A percentile compares a stretch with the other conserved stretches of the same genome.
phyloP scores from a whole-genome alignment of 2,888 invertebrate genomes.

The Plagodis dolabraria region DNA sequence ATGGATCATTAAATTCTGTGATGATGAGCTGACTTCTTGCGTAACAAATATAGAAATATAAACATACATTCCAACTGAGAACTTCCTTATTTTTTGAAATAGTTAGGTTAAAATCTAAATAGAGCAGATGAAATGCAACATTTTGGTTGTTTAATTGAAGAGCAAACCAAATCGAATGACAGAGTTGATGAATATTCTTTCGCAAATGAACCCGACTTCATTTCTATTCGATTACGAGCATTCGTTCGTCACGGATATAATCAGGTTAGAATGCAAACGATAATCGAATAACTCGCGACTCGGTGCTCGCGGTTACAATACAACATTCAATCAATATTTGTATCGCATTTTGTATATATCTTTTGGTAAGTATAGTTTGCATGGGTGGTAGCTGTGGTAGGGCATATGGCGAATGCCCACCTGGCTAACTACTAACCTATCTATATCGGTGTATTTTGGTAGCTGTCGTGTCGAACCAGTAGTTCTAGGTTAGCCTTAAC shows the following conservation, averaged over 20 bases:
- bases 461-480: no score
- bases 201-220: constrained; percentile 27
- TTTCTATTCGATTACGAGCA: constrained; percentile 37
- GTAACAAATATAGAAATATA: no score
- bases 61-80: neutral
- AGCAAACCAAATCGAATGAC: constrained; percentile 29
- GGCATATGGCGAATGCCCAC: no score
- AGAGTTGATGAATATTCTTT: constrained; percentile 24
- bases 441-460: no score
- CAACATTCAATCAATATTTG: constrained; percentile 33
- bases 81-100: neutral
- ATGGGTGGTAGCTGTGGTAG: no score
- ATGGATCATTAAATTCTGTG: no score
- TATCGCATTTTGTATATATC: constrained; percentile 5
- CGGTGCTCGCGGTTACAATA: constrained; percentile 32
- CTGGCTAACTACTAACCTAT: no score
- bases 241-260: constrained; percentile 51
- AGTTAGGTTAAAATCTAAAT: neutral
- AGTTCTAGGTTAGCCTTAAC: no score
- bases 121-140: neutral
- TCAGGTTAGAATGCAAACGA: constrained; percentile 55
- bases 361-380: neutral
- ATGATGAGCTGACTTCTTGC: no score
- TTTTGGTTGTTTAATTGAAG: constrained; percentile 6
- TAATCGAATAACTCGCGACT: constrained; percentile 69